Percentiles rank a stretch among this genome's conserved stretches.
These are phyloP conservation scores for Pseudomyrmex gracilis DNA, from an alignment of 1,140 invertebrate species.

Conservation along the genomic window DNA sequence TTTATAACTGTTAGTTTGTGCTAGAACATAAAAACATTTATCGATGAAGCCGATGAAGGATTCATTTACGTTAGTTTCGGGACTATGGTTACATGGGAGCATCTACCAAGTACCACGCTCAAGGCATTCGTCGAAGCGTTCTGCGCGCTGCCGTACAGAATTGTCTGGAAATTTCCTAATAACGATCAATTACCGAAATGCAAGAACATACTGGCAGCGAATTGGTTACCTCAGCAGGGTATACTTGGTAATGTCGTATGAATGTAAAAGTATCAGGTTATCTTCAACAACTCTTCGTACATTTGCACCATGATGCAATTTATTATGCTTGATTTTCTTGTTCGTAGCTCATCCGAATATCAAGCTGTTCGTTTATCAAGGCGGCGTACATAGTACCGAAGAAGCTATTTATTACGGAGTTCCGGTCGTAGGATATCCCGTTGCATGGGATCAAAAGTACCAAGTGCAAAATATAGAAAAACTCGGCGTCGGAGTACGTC, in stretches of 20 bases:
- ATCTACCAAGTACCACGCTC: conserved; percentile 69
- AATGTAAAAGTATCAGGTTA: not conserved
- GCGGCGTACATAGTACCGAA: conserved; percentile 84
- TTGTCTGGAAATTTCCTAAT: conserved; percentile 75
- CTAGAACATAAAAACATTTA: conserved; percentile 82
- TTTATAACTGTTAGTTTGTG: not conserved
- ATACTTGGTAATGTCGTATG: conserved; percentile 73
- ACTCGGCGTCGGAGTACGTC: conserved; percentile 58
- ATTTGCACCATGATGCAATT: not conserved
- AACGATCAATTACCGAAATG: conserved; percentile 16
- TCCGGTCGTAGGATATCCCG: conserved; percentile 83
- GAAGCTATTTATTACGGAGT: conserved; percentile 83
- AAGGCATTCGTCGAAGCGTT: conserved; percentile 85
- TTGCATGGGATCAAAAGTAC: conserved; percentile 74
- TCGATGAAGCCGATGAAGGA: conserved; percentile 84
- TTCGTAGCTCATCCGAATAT: conserved; percentile 80
- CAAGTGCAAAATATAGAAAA: conserved; percentile 61
- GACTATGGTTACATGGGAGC: conserved; percentile 79
- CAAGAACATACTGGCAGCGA: conserved; percentile 78
- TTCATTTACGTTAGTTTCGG: conserved; percentile 87
- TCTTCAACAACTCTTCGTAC: not conserved
- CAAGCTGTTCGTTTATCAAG: conserved; percentile 85
- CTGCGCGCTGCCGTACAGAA: conserved; percentile 72
- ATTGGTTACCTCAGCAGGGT: conserved; percentile 82
- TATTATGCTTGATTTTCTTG: not conserved